Conservation (phyloP, 2,888 invertebrate genomes). For the Sinhomidia bicolor region DNA sequence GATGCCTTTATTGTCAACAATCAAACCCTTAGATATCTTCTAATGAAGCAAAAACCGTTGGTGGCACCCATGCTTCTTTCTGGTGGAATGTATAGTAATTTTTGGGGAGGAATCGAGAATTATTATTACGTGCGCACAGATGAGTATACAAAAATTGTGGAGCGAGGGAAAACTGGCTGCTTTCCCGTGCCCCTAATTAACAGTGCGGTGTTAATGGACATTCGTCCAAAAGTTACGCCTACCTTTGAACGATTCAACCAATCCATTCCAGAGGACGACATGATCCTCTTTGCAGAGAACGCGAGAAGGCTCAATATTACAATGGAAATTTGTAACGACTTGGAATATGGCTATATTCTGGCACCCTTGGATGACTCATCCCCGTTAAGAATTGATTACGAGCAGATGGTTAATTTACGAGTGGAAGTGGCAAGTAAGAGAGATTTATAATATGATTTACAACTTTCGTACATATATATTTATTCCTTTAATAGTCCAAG, state of each 20-base stretch:
- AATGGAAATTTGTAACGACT: constrained; percentile 90
- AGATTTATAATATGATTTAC: constrained; percentile 29
- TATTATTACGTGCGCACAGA: constrained; percentile 92
- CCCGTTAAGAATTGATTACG: constrained; percentile 85
- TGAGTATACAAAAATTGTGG: constrained; percentile 91
- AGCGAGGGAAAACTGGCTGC: constrained; percentile 86
- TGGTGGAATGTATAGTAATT: constrained; percentile 94
- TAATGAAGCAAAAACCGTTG: constrained; percentile 86
- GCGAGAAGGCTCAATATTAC: constrained; percentile 87
- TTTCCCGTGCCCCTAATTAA: constrained; percentile 96
- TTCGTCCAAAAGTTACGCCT: constrained; percentile 85
- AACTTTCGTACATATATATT: no score
- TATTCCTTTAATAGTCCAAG: background rate
- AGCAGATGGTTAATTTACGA: constrained; percentile 89
- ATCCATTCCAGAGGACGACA: constrained; percentile 93
- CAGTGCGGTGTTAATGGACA: constrained; percentile 90
- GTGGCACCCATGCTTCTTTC: constrained; percentile 93
- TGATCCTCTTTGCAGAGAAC: constrained; percentile 94
- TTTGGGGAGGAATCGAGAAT: constrained; percentile 96
- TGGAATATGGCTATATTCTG: constrained; percentile 90
- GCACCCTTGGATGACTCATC: constrained; percentile 90
- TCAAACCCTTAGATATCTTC: constrained; percentile 85
- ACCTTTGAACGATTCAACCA: constrained; percentile 83
- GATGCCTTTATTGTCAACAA: constrained; percentile 91
- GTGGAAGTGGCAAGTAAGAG: constrained; percentile 87